phyloP scores from a whole-genome alignment of 2,888 invertebrate species.

The Dryadula phaetusa region DNA sequence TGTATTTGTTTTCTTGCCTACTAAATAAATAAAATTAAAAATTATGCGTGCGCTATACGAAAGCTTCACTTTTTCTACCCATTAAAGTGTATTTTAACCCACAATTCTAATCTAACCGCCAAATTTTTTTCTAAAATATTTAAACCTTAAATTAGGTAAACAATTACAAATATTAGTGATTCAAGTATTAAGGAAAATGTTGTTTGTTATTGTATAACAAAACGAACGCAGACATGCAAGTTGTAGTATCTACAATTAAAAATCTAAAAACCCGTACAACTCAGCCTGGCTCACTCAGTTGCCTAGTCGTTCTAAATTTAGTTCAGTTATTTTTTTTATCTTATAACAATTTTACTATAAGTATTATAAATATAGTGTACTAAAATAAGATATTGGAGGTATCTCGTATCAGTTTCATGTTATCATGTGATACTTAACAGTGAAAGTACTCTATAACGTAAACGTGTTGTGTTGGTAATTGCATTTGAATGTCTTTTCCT shows the following conservation, averaged over 20 bases:
- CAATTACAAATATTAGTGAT: constrained; percentile 1
- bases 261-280: background rate
- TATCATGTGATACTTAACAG: constrained; percentile 5
- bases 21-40: no score
- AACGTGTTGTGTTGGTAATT: constrained; percentile 13
- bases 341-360: background rate
- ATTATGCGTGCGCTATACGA: no score
- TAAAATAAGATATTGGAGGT: background rate
- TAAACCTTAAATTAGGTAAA: background rate
- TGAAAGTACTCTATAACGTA: constrained; percentile 4
- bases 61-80: no score
- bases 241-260: constrained; percentile 23
- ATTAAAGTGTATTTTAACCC: no score
- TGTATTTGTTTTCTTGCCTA: no score
- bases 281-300: constrained; percentile 14
- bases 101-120: no score
- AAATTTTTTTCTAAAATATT: background rate
- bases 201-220: constrained; percentile 12
- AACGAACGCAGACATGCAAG: constrained; percentile 12
- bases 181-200: constrained; percentile 10
- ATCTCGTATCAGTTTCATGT: background rate
- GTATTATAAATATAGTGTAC: background rate
- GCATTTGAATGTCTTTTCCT: constrained; percentile 3
- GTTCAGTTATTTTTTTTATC: constrained; percentile 1
- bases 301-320: constrained; percentile 20